Evolutionary conservation across 2,888 invertebrate species (phyloP).

Genomic region (Galeruca laticollis): DNA sequence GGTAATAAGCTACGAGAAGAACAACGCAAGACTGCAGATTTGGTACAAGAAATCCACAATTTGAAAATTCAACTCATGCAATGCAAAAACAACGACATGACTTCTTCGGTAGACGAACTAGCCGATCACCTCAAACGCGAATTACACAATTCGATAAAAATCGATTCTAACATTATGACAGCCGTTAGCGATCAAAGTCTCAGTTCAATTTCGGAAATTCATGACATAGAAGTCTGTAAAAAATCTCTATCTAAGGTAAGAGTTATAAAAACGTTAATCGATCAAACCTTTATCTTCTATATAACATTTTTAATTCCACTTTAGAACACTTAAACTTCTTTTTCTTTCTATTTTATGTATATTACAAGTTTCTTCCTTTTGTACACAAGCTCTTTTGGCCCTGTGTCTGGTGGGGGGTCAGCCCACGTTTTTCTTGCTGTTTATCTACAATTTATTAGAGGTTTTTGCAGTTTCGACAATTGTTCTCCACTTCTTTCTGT

Average conservation of each 20-base stretch:
- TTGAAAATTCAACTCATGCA: conserved; percentile 60
- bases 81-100: conserved; percentile 58
- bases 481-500: no score
- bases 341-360: no score
- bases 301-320: no score
- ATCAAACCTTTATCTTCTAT: no score
- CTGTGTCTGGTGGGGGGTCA: no score
- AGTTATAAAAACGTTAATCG: no score
- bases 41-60: conserved; percentile 59
- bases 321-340: no score
- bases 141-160: conserved; percentile 71
- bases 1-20: conserved; percentile 71
- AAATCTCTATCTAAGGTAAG: conserved; percentile 44
- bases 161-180: conserved; percentile 72
- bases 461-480: no score
- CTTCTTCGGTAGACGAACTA: conserved; percentile 69
- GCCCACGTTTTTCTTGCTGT: no score
- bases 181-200: conserved; percentile 67
- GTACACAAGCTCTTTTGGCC: no score
- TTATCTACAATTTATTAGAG: no score
- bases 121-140: conserved; percentile 71
- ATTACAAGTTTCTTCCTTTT: no score
- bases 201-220: conserved; percentile 54
- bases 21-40: conserved; percentile 65
- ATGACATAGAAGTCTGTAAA: conserved; percentile 64